Conservation (phyloP, 2,888 invertebrate species). For the Ormia ochracea region DNA sequence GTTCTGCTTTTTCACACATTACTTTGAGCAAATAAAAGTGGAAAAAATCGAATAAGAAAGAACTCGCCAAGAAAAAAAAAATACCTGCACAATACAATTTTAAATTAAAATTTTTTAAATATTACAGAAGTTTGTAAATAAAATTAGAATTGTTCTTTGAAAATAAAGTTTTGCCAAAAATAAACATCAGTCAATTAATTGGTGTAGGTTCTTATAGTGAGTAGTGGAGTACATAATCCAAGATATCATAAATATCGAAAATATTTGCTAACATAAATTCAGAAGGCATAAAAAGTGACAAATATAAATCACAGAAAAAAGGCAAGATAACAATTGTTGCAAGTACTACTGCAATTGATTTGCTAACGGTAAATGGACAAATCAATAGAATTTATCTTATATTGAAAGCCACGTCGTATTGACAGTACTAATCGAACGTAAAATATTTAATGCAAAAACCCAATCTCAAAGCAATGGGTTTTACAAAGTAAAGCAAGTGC, state of each 20-base stretch:
- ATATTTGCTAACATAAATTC: slow-evolving; percentile 49
- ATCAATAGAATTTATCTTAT: not conserved
- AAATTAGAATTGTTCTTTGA: not conserved
- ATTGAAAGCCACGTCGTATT: slow-evolving; percentile 52
- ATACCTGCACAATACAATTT: not conserved
- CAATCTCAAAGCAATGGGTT: slow-evolving; percentile 42
- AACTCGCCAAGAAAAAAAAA: slow-evolving; percentile 47
- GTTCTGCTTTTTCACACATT: slow-evolving; percentile 47
- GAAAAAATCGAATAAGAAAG: slow-evolving; percentile 64
- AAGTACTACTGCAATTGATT: slow-evolving; percentile 2
- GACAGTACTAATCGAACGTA: slow-evolving; percentile 17
- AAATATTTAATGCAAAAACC: slow-evolving; percentile 28
- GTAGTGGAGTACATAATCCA: not conserved
- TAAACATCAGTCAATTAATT: not conserved
- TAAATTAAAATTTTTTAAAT: slow-evolving; percentile 3
- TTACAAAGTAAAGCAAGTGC: slow-evolving; percentile 37
- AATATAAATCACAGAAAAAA: slow-evolving; percentile 18
- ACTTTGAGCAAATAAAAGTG: slow-evolving; percentile 58
- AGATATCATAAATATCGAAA: slow-evolving; percentile 24
- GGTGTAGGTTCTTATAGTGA: not conserved
- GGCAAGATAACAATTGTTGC: not conserved
- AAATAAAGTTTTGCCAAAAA: too few species aligned
- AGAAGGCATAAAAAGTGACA: slow-evolving; percentile 40
- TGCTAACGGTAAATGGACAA: slow-evolving; percentile 30
- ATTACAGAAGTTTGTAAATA: slow-evolving; percentile 24